Evolutionary conservation across 2,888 invertebrate genomes (phyloP), one percentile per base, ranked within the genome.

Genomic region (Adineta ricciae): DNA sequence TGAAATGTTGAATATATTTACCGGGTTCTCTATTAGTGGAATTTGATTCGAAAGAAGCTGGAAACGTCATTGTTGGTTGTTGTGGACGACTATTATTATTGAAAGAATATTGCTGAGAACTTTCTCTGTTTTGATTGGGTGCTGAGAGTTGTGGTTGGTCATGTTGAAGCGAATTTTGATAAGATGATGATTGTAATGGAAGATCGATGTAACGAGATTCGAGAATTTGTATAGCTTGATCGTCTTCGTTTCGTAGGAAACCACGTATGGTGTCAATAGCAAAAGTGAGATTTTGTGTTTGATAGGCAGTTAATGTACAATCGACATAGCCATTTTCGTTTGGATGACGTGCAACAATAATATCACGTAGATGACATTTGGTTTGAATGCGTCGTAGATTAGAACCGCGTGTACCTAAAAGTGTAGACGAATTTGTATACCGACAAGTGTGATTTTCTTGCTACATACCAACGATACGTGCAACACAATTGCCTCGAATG

Each of bases 311-410:
- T 64, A 64, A 19, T 64, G 64, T 64, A 64, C 64, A 64, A 27
- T 64, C 64, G 32, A 19, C 19, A 19, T 64, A 64, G 32, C 64
- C 64, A 36, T 64, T 64, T 32, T 64, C 64, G 19, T 32, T 64
- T 32, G 64, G 64, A 64, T 64, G 64, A 64, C 64, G 78, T 19
- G 38, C 78, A 78, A 78, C 41, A 41, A 41, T 24, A 78, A 78
- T 78, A 78, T 78, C 41, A 78, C n/a, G 78, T 78, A 78, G 41
- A 78, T 78, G 78, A 78, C 78, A 78, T 78, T n/a, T 38, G 14
- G 24, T 11, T 41, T 78, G 78, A 41, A 78, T 78, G 41, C 41
- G 41, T 78, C 41, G 38, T 78, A 78, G n/a, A 78, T 24, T 78
- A 9, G 41, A 38, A 41, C 78, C 78, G 9, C 78, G 41, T 41